Percentiles rank a stretch among this genome's conserved stretches.
These are phyloP conservation scores for Zaprionus tsacasi DNA, from an alignment of 1,140 invertebrate species.

Conservation along the genomic window DNA sequence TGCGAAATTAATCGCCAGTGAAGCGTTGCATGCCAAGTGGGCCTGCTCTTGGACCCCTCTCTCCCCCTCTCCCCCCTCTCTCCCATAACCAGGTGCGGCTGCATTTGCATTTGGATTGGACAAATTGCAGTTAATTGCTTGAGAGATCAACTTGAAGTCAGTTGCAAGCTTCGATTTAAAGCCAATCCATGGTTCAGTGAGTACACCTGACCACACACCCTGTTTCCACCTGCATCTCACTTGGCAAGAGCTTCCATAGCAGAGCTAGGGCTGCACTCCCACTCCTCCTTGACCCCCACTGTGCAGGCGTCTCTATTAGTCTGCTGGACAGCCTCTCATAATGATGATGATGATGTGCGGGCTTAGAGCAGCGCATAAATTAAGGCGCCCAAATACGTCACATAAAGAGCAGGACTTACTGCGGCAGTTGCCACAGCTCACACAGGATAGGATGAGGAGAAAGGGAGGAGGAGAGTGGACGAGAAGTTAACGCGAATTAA, in stretches of 20 bases:
- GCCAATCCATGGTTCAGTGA: neutral
- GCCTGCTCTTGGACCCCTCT: neutral
- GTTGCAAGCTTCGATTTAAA: neutral
- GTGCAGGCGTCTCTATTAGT: slow-evolving; percentile 4
- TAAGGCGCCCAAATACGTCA: slow-evolving; percentile 1
- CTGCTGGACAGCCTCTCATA: neutral
- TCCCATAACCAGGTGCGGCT: neutral
- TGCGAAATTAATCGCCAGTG: slow-evolving; percentile 56
- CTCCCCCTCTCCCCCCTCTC: neutral
- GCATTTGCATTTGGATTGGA: slow-evolving; percentile 39
- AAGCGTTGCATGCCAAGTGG: slow-evolving; percentile 42
- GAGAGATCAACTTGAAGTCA: slow-evolving; percentile 43
- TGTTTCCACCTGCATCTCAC: neutral
- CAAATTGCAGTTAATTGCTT: slow-evolving; percentile 76
- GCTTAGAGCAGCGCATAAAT: slow-evolving; percentile 11
- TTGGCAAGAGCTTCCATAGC: neutral
- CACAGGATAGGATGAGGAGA: no score
- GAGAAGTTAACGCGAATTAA: slow-evolving; percentile 21
- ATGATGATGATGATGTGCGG: slow-evolving; percentile 14
- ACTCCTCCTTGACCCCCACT: neutral
- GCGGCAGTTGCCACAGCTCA: slow-evolving; percentile 8
- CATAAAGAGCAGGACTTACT: neutral
- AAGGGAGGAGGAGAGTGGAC: no score
- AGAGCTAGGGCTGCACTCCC: neutral
- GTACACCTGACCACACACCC: neutral